These are phyloP conservation scores for Cheirogaleus medius DNA, from an alignment of 2,113 vertebrate species.

Conservation along the genomic window DNA sequence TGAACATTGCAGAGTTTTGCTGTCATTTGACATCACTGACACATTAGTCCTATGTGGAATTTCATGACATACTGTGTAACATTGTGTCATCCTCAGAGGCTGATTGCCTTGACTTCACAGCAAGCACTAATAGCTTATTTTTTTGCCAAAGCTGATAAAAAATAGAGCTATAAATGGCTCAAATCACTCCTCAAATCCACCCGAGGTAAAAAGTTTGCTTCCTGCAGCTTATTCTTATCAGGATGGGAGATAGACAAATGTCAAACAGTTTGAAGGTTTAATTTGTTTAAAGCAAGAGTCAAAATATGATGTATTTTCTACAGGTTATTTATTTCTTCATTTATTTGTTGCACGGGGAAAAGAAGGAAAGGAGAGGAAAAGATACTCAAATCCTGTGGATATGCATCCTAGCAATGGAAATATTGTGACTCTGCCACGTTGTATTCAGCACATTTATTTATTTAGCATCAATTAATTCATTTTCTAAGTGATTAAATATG, in stretches of 20 bases:
- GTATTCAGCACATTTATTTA: background rate
- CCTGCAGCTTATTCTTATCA: slow-evolving; percentile 62
- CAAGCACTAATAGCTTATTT: slow-evolving; percentile 80
- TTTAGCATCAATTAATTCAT: background rate
- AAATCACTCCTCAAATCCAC: slow-evolving; percentile 68
- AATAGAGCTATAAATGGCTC: slow-evolving; percentile 65
- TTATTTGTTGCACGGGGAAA: background rate
- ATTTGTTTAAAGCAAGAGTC: slow-evolving; percentile 12
- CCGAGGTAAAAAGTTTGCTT: slow-evolving; percentile 60
- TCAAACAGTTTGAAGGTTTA: slow-evolving; percentile 28
- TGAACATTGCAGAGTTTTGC: slow-evolving; percentile 69
- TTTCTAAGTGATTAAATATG: background rate
- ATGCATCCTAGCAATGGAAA: background rate
- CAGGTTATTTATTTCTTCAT: background rate
- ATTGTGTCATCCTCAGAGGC: slow-evolving; percentile 72
- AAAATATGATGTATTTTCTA: background rate
- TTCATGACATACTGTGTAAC: slow-evolving; percentile 65
- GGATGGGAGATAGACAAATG: slow-evolving; percentile 36
- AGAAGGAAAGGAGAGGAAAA: background rate
- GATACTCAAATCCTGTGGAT: background rate
- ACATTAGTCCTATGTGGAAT: slow-evolving; percentile 46
- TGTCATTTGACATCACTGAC: slow-evolving; percentile 66
- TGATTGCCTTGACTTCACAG: slow-evolving; percentile 78
- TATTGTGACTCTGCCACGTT: background rate
- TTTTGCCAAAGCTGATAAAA: slow-evolving; percentile 79